Conservation (phyloP, 2,888 invertebrate genomes). For the Oligia fasciuncula region DNA sequence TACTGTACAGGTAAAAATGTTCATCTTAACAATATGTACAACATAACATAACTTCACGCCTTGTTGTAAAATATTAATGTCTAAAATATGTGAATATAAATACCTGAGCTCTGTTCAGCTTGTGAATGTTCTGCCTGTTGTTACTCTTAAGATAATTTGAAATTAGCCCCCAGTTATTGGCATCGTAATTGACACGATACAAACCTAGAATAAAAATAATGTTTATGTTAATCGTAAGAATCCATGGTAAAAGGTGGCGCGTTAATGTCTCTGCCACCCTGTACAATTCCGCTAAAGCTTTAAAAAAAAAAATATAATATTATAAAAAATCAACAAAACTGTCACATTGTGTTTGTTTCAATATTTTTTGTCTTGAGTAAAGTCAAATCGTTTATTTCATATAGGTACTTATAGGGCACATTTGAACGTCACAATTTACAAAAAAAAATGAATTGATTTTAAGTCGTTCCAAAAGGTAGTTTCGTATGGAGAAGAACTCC, state of each 20-base stretch:
- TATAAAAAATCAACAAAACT: background rate
- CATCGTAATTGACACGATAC: constrained; percentile 92
- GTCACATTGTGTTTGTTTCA: background rate
- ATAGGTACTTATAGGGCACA: no score
- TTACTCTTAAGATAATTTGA: constrained; percentile 84
- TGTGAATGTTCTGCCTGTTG: constrained; percentile 88
- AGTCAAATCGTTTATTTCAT: no score
- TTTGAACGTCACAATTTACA: no score
- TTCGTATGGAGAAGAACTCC: background rate
- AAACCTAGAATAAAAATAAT: constrained; percentile 84
- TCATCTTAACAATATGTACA: background rate
- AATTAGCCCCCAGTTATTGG: constrained; percentile 89
- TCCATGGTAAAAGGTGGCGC: no score
- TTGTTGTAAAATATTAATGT: background rate
- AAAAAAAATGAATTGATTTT: no score
- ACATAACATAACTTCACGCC: background rate
- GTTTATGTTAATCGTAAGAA: background rate
- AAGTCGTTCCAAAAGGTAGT: background rate
- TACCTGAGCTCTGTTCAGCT: constrained; percentile 93
- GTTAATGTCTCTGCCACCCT: no score
- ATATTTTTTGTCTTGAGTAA: no score
- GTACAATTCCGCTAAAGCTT: background rate
- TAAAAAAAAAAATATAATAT: no score
- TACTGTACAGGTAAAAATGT: background rate
- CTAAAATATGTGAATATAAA: background rate